phyloP scores from a whole-genome alignment of 2,113 vertebrate genomes.

The Elephantulus edwardii region DNA sequence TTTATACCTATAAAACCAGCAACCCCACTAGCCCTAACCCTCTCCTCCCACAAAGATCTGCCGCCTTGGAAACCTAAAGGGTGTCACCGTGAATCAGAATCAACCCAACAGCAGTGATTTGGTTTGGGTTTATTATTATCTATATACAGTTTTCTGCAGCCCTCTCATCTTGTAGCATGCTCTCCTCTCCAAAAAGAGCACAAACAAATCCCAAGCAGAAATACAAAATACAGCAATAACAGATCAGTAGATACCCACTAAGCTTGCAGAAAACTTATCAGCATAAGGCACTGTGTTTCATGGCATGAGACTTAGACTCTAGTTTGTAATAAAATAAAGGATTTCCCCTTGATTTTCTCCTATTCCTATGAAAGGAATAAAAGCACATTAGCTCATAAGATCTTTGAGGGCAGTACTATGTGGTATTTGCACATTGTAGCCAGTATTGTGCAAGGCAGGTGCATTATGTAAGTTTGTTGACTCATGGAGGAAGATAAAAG shows the following conservation, averaged over 20 bases:
- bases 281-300: neutral
- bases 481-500: neutral
- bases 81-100: too few species aligned
- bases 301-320: neutral
- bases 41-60: neutral
- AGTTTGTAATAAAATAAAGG: neutral
- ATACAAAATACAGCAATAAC: too few species aligned
- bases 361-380: conserved; percentile 8
- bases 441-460: neutral
- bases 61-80: too few species aligned
- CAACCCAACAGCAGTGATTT: too few species aligned
- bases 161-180: neutral
- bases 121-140: too few species aligned
- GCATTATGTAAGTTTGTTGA: neutral
- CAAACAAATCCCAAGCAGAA: too few species aligned
- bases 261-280: too few species aligned
- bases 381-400: neutral
- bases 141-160: too few species aligned
- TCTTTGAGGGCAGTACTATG: neutral
- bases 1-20: neutral
- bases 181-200: too few species aligned
- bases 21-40: neutral
- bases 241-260: too few species aligned
- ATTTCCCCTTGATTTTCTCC: neutral
- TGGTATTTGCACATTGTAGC: neutral